These are phyloP conservation scores for Ephialtes manifestator DNA, from an alignment of 2,888 invertebrate species.

Conservation along the genomic window DNA sequence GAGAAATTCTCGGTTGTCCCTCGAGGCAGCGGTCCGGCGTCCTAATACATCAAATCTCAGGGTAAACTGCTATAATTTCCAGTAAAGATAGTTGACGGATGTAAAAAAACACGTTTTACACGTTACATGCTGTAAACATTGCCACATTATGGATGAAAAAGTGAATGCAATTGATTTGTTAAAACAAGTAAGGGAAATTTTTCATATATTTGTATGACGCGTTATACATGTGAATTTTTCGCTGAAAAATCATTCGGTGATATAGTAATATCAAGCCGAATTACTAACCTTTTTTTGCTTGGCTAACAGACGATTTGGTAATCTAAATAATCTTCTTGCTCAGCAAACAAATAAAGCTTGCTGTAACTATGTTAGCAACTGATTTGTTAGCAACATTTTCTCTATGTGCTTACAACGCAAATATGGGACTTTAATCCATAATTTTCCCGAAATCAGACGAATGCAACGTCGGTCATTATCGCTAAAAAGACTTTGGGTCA, in stretches of 20 bases:
- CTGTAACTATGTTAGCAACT: no score
- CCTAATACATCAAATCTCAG: constrained; percentile 22
- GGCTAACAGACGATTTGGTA: no score
- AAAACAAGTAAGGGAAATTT: background rate
- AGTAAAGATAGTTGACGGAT: background rate
- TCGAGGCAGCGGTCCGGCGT: constrained; percentile 9
- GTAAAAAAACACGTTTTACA: background rate
- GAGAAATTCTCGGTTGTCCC: constrained; percentile 37
- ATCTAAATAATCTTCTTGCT: no score
- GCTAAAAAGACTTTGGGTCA: background rate
- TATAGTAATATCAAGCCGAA: no score
- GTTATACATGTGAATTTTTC: no score
- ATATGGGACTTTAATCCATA: background rate
- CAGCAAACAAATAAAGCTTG: no score
- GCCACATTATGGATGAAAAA: background rate
- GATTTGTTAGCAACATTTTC: no score
- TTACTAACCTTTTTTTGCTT: no score
- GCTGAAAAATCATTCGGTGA: no score
- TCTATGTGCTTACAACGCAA: background rate
- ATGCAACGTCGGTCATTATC: background rate
- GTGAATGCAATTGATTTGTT: background rate
- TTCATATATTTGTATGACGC: no score
- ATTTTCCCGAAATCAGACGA: background rate
- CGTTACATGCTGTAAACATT: background rate
- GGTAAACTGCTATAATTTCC: constrained; percentile 1